Conservation (phyloP, 2,888 invertebrate species). For the Eupithecia inturbata region DNA sequence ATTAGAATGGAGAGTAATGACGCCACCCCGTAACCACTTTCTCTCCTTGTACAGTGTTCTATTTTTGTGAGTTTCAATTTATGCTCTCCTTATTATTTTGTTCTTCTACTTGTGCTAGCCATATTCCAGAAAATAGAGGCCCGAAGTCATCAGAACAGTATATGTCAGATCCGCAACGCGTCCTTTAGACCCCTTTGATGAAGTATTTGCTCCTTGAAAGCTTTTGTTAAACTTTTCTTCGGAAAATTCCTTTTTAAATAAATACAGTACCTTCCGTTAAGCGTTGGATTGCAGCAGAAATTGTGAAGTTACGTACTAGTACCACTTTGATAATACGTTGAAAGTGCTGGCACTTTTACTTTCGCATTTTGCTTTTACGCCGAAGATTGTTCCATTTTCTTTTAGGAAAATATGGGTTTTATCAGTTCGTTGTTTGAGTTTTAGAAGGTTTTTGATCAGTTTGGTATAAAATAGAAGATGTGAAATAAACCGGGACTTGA, state of each 20-base stretch:
- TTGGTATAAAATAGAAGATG: neutral
- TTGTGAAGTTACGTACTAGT: constrained; percentile 48
- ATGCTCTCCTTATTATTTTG: neutral
- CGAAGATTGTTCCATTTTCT: constrained; percentile 17
- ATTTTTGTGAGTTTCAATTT: no score
- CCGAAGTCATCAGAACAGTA: constrained; percentile 49
- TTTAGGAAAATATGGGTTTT: constrained; percentile 6
- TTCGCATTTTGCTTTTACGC: constrained; percentile 35
- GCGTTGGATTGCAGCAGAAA: constrained; percentile 55
- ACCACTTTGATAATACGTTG: constrained; percentile 31
- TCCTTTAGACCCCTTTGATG: constrained; percentile 75
- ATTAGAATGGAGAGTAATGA: no score
- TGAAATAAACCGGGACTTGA: neutral
- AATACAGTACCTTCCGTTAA: constrained; percentile 57
- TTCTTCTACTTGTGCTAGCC: neutral
- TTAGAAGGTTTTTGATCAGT: neutral
- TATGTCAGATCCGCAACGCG: constrained; percentile 65
- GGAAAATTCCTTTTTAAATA: constrained; percentile 65
- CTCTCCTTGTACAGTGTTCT: no score
- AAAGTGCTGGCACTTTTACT: constrained; percentile 30
- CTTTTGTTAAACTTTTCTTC: constrained; percentile 72
- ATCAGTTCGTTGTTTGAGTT: constrained; percentile 5
- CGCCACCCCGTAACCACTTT: no score
- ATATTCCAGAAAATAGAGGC: constrained; percentile 42
- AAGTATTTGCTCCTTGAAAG: constrained; percentile 78